Conservation (phyloP, 2,113 vertebrate species). For the Cyphomyrus plagiostoma region DNA sequence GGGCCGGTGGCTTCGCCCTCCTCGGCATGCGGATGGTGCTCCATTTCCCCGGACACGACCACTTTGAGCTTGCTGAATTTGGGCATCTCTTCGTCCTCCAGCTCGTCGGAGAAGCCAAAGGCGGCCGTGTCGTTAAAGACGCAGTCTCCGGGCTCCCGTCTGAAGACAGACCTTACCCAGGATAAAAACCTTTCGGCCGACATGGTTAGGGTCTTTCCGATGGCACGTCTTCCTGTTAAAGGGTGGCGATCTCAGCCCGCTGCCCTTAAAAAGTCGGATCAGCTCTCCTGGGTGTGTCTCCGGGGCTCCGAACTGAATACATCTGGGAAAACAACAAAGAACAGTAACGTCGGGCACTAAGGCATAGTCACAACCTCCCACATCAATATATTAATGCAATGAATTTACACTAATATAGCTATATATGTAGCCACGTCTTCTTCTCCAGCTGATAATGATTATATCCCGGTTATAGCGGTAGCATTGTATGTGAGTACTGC, state of each 20-base stretch:
- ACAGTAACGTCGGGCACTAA: not conserved
- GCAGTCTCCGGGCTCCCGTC: constrained; percentile 52
- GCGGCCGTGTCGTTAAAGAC: constrained; percentile 75
- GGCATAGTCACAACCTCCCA: not conserved
- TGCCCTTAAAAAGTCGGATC: not conserved
- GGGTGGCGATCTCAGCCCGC: not conserved
- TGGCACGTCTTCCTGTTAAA: not conserved
- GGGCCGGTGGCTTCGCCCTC: constrained; percentile 30
- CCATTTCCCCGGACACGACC: constrained; percentile 77
- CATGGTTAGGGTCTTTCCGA: constrained; percentile 49
- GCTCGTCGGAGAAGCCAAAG: constrained; percentile 78
- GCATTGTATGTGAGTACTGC: not conserved
- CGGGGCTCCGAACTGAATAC: not conserved
- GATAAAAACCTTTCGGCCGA: constrained; percentile 65
- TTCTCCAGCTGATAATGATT: not conserved
- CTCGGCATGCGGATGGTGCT: constrained; percentile 42
- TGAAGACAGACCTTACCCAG: constrained; percentile 67
- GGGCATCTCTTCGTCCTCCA: constrained; percentile 63
- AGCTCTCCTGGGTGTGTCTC: not conserved
- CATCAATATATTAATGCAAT: not conserved
- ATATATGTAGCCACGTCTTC: not conserved
- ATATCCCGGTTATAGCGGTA: not conserved
- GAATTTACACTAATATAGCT: not conserved
- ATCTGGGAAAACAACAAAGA: not conserved
- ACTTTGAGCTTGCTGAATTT: constrained; percentile 80